A percentile compares a stretch with the other conserved stretches of the same genome.
These are phyloP conservation scores for Drosophila histrio DNA, from an alignment of 2,888 invertebrate species.

Conservation along the genomic window DNA sequence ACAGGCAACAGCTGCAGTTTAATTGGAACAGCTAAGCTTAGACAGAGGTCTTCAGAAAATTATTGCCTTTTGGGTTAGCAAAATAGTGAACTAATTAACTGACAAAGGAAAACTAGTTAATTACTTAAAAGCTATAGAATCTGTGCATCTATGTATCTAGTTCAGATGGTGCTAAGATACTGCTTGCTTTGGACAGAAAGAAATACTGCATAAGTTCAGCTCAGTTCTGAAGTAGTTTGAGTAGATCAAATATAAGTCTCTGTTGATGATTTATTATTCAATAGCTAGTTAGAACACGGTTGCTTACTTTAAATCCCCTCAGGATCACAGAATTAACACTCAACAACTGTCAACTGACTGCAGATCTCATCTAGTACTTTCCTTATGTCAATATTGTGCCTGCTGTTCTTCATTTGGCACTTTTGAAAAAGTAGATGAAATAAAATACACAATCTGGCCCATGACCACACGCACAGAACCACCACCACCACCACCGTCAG, in stretches of 20 bases:
- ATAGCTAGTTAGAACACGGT: not conserved
- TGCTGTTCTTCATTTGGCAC: constrained; percentile 13
- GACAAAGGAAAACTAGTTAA: not conserved
- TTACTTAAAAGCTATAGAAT: not conserved
- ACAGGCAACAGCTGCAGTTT: constrained; percentile 10
- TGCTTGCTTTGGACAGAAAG: too few species aligned
- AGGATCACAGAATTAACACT: constrained; percentile 19
- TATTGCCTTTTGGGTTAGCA: not conserved
- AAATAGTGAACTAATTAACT: not conserved
- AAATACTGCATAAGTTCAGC: too few species aligned
- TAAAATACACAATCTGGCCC: constrained; percentile 3
- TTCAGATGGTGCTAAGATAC: not conserved
- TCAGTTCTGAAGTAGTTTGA: not conserved
- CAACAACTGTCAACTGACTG: constrained; percentile 22
- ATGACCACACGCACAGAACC: constrained; percentile 4
- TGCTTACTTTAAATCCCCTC: not conserved
- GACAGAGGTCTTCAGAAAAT: not conserved
- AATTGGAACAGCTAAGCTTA: constrained; percentile 9
- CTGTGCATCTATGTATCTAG: not conserved
- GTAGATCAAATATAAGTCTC: too few species aligned
- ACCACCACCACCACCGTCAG: not conserved
- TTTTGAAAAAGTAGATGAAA: not conserved
- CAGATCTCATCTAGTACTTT: constrained; percentile 22
- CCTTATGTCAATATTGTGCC: constrained; percentile 31
- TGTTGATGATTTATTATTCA: too few species aligned